Conservation (phyloP, 2,797 vertebrate genomes). For the Ctenopoma kingsleyae region DNA sequence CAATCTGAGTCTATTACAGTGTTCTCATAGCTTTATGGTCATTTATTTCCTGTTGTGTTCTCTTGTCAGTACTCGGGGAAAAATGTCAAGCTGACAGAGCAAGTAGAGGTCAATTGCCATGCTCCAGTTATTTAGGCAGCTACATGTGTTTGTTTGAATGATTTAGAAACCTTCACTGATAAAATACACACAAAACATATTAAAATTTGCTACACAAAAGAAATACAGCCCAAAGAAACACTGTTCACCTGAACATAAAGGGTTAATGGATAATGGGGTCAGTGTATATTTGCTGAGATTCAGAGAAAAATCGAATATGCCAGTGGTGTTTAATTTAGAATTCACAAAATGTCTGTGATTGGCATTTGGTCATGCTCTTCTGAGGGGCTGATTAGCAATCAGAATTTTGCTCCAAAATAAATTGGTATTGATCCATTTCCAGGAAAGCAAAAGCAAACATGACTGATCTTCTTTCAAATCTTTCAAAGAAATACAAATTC, state of each 20-base stretch:
- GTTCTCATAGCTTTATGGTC: conserved; percentile 18
- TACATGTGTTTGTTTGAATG: conserved; percentile 18
- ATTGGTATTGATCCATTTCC: conserved; percentile 59
- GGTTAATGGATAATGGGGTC: conserved; percentile 14
- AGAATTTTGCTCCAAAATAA: conserved; percentile 43
- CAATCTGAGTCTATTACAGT: conserved; percentile 34
- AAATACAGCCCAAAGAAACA: conserved; percentile 4
- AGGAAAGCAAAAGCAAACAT: conserved; percentile 58
- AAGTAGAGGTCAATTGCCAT: conserved; percentile 34
- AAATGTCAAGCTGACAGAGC: conserved; percentile 36
- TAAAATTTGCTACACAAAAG: background rate
- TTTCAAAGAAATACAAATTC: conserved; percentile 30
- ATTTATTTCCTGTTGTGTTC: conserved; percentile 39
- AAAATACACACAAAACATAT: conserved; percentile 11
- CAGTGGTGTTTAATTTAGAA: conserved; percentile 56
- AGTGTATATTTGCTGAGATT: conserved; percentile 10
- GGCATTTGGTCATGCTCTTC: conserved; percentile 43
- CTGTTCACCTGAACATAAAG: background rate
- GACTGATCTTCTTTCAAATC: conserved; percentile 49
- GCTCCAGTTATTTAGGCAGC: conserved; percentile 40
- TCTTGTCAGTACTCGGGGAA: conserved; percentile 6
- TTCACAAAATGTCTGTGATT: conserved; percentile 28
- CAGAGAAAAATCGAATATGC: conserved; percentile 32
- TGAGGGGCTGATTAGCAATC: conserved; percentile 51
- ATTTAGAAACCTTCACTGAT: conserved; percentile 12